These are phyloP conservation scores for Bombylius discolor DNA, from an alignment of 2,888 invertebrate species.

Conservation along the genomic window DNA sequence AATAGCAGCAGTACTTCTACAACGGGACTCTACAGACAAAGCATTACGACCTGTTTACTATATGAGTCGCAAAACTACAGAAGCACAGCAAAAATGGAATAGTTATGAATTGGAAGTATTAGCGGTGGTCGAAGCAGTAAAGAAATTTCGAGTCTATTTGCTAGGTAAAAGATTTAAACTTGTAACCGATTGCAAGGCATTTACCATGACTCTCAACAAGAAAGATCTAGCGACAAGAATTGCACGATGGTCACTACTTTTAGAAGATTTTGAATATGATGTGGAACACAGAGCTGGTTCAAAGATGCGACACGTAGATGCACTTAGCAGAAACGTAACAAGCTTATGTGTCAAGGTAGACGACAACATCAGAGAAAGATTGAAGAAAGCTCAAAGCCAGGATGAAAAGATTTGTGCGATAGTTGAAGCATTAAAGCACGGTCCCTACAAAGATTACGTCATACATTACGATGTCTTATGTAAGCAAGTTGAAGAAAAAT, in stretches of 20 bases:
- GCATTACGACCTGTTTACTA: background rate
- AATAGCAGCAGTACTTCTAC: background rate
- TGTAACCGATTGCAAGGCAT: slow-evolving; percentile 14
- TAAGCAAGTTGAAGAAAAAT: background rate
- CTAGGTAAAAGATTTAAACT: slow-evolving; percentile 14
- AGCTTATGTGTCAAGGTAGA: slow-evolving; percentile 2
- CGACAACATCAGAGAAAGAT: slow-evolving; percentile 1
- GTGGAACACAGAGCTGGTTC: slow-evolving; percentile 16
- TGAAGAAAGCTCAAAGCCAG: slow-evolving; percentile 2
- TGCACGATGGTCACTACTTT: slow-evolving; percentile 13
- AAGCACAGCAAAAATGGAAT: too few relatives aligned
- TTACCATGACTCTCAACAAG: slow-evolving; percentile 12
- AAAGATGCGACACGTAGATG: slow-evolving; percentile 17
- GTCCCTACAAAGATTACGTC: slow-evolving; percentile 1
- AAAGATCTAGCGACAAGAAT: slow-evolving; percentile 13
- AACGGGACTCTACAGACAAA: background rate
- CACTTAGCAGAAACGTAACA: slow-evolving; percentile 14
- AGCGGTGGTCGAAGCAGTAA: slow-evolving; percentile 3
- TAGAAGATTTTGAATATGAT: slow-evolving; percentile 16
- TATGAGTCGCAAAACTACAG: background rate
- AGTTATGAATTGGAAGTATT: slow-evolving; percentile 7
- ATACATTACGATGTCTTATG: background rate
- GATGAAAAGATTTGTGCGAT: slow-evolving; percentile 6
- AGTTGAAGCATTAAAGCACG: background rate
- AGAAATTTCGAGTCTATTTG: background rate